Percentiles rank a stretch among this genome's conserved stretches.
Conservation (phyloP, 2,797 vertebrate species). For the Clarias platycephalus region DNA sequence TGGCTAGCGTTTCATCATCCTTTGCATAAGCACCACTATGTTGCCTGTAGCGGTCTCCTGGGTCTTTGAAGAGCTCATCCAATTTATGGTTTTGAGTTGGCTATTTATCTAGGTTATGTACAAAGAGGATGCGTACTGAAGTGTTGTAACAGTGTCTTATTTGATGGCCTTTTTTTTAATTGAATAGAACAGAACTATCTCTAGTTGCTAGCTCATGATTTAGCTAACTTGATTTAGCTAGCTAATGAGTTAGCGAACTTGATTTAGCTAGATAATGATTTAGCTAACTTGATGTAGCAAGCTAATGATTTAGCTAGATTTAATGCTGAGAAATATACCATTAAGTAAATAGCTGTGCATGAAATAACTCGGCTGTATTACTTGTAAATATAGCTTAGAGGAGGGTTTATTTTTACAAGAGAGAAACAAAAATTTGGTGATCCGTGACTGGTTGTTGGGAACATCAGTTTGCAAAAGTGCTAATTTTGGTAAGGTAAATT, state of each 20-base stretch:
- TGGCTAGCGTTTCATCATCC: constrained; percentile 23
- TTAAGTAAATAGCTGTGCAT: background rate
- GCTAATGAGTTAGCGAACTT: no score
- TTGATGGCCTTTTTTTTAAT: background rate
- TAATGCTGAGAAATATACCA: background rate
- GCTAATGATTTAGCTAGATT: no score
- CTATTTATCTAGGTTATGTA: constrained; percentile 13
- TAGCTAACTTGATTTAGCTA: background rate
- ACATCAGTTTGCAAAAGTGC: background rate
- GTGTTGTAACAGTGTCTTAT: background rate
- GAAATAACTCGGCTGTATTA: background rate
- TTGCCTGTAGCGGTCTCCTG: background rate
- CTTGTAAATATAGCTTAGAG: background rate
- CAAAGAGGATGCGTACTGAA: background rate
- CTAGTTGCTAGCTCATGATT: background rate
- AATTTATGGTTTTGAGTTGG: constrained; percentile 2
- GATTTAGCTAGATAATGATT: no score
- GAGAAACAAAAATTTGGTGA: no score
- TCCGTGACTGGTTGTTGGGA: background rate
- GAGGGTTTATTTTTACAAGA: background rate
- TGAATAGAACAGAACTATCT: background rate
- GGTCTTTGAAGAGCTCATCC: constrained; percentile 6
- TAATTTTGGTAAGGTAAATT: no score
- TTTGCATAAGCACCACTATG: constrained; percentile 26
- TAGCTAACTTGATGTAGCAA: no score